Conservation (phyloP, 1,140 invertebrate species). For the Atta cephalotes region DNA sequence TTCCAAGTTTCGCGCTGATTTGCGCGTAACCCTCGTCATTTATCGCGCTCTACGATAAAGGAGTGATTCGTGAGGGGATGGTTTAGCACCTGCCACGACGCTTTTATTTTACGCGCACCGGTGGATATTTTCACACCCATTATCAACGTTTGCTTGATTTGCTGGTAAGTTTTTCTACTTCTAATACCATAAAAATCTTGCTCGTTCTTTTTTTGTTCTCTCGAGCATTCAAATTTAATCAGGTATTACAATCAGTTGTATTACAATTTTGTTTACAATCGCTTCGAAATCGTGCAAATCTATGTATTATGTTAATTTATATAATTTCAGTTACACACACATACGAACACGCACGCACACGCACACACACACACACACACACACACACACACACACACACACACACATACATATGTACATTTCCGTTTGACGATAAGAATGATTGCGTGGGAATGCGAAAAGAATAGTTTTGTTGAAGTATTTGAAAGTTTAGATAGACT, state of each 20-base stretch:
- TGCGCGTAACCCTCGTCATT: slow-evolving; percentile 62
- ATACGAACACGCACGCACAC: no score
- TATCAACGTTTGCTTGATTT: slow-evolving; percentile 47
- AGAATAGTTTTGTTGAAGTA: no score
- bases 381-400: not conserved
- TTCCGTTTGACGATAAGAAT: not conserved
- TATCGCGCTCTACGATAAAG: slow-evolving; percentile 44
- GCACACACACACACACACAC: no score
- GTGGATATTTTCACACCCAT: slow-evolving; percentile 6
- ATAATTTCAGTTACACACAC: not conserved
- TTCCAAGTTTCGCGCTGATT: slow-evolving; percentile 69
- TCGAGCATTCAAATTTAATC: not conserved
- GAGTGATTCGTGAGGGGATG: slow-evolving; percentile 11
- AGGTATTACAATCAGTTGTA: not conserved
- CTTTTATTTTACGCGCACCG: slow-evolving; percentile 64
- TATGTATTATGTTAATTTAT: not conserved
- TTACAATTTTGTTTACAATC: slow-evolving; percentile 2
- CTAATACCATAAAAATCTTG: slow-evolving; percentile 15
- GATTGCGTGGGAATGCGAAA: no score
- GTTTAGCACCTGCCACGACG: slow-evolving; percentile 57
- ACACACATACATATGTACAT: no score
- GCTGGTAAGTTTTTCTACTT: slow-evolving; percentile 45
- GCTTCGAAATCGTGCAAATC: not conserved
- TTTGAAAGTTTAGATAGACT: no score
- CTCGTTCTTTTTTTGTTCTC: not conserved